Percentiles rank a stretch among this genome's conserved stretches.
These are phyloP conservation scores for Penaeus chinensis DNA, from an alignment of 1,140 invertebrate species.

Conservation along the genomic window DNA sequence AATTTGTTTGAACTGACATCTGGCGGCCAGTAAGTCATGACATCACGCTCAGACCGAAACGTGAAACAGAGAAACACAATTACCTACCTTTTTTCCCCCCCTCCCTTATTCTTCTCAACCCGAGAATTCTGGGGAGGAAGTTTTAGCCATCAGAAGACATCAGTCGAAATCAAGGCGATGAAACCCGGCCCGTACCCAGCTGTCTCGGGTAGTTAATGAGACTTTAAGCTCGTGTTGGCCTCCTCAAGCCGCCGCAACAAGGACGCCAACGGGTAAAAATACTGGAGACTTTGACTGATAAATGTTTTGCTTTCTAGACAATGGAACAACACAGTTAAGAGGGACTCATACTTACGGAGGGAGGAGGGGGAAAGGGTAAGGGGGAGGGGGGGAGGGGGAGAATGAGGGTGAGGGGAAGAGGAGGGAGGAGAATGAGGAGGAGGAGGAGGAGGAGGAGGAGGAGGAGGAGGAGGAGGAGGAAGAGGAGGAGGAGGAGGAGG, in stretches of 20 bases:
- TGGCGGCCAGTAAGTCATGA: conserved; percentile 25
- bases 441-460: not conserved
- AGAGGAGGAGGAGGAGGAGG: conserved; percentile 9
- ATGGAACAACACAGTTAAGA: no score
- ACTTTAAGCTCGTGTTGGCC: no score
- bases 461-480: not conserved
- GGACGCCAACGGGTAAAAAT: no score
- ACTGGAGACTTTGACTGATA: no score
- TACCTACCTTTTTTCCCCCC: no score
- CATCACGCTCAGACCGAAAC: not conserved
- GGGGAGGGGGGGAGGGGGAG: not conserved
- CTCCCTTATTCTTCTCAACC: no score
- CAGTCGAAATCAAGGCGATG: not conserved
- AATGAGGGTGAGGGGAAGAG: not conserved
- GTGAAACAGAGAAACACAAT: no score
- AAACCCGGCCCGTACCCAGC: not conserved
- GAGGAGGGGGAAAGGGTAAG: not conserved
- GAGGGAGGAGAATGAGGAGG: not conserved
- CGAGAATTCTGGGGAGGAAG: no score
- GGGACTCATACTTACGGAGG: not conserved
- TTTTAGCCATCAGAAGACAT: no score
- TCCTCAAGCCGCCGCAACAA: no score
- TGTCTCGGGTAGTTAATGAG: no score
- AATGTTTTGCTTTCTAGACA: no score
- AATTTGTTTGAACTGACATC: conserved; percentile 25